Conservation (phyloP, 2,113 vertebrate species). For the Alexandromys fortis region DNA sequence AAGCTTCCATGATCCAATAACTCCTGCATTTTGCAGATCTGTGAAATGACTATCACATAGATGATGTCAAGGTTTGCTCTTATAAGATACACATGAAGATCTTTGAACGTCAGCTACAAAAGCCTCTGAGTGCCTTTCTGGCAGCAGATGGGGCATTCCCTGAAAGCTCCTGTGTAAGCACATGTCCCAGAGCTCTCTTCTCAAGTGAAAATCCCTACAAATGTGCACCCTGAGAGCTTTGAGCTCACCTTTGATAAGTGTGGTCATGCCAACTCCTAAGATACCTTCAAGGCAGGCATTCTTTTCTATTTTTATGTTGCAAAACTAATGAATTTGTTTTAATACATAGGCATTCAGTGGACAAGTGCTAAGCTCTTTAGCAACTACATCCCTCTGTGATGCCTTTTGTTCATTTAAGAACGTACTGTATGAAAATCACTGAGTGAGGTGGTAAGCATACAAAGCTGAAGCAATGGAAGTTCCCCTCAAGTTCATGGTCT, state of each 20-base stretch:
- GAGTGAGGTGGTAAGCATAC: neutral
- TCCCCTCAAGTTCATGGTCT: neutral
- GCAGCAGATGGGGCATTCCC: neutral
- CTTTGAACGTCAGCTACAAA: neutral
- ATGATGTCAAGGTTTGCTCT: neutral
- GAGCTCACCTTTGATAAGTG: neutral
- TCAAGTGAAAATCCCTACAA: neutral
- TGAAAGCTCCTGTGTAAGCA: neutral
- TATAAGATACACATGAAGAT: neutral
- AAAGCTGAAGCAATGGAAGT: neutral
- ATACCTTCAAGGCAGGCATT: neutral
- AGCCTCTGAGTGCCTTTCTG: neutral
- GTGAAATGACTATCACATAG: neutral
- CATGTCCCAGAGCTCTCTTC: neutral
- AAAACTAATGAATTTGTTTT: neutral
- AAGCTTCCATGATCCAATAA: neutral
- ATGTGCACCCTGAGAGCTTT: neutral
- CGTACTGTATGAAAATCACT: neutral
- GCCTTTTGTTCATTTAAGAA: neutral
- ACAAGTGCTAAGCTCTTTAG: neutral
- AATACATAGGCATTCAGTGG: neutral
- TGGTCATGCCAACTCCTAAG: neutral
- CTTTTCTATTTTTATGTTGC: neutral
- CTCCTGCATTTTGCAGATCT: neutral
- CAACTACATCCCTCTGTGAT: neutral